These are phyloP conservation scores for Mizuhopecten yessoensis DNA, from an alignment of 1,140 invertebrate genomes.

Conservation along the genomic window DNA sequence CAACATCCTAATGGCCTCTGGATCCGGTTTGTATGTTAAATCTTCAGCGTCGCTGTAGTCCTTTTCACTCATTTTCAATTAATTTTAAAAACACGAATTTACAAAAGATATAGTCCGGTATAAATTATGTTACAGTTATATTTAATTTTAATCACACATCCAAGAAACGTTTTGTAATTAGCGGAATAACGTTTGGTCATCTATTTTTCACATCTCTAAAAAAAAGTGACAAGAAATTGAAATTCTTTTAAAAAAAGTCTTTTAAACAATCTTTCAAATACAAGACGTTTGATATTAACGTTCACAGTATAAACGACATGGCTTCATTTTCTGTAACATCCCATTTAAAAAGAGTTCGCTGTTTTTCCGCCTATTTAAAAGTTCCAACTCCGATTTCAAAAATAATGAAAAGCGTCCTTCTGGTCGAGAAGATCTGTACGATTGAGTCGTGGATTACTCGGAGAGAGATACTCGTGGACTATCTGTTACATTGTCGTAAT, in stretches of 20 bases:
- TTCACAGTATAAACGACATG: too few relatives aligned
- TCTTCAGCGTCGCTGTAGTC: conserved; percentile 5
- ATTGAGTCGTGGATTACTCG: neutral
- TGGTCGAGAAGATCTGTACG: neutral
- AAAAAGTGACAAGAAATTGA: too few relatives aligned
- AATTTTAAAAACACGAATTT: neutral
- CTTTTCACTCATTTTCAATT: conserved; percentile 23
- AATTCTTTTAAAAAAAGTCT: too few relatives aligned
- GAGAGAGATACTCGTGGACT: neutral
- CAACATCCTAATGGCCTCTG: neutral
- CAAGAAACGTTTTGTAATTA: neutral
- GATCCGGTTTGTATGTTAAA: neutral
- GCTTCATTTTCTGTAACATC: neutral
- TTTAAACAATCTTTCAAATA: too few relatives aligned
- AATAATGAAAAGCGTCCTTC: neutral
- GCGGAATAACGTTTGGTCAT: too few relatives aligned
- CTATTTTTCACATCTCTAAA: too few relatives aligned
- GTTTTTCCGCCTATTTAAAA: neutral
- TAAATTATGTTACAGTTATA: neutral
- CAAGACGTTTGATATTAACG: too few relatives aligned
- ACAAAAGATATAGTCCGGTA: neutral
- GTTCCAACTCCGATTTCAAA: neutral
- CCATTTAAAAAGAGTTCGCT: neutral
- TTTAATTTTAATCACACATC: neutral
- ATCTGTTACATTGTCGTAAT: conserved; percentile 51